Evolutionary conservation across 2,888 invertebrate species (phyloP).

Genomic region (Gandaritis pyraliata): DNA sequence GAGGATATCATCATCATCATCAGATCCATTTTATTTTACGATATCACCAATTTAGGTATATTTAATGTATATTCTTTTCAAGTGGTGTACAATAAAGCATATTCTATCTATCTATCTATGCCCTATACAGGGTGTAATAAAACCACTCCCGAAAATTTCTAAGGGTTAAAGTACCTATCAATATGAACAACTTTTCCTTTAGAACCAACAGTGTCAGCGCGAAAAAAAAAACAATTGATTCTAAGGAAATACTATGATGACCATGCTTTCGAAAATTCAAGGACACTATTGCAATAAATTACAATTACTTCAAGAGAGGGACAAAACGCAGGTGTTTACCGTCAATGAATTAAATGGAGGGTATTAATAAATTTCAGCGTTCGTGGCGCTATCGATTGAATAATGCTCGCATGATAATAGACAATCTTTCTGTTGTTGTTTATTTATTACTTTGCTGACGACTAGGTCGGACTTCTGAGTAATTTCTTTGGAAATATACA

Average conservation of each 20-base stretch:
- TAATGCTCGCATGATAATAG: not conserved
- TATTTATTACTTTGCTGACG: not conserved
- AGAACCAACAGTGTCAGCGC: no score
- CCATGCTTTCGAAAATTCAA: conserved; percentile 5
- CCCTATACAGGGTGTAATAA: no score
- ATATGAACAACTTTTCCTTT: no score
- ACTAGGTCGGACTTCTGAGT: not conserved
- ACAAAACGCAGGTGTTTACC: not conserved
- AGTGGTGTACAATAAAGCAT: no score
- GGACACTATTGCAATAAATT: conserved; percentile 1
- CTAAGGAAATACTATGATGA: not conserved
- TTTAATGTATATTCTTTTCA: no score
- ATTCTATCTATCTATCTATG: no score
- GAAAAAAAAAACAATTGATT: no score
- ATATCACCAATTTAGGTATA: no score
- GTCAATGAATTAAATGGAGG: not conserved
- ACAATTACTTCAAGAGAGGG: not conserved
- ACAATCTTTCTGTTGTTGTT: not conserved
- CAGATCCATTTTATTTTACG: no score
- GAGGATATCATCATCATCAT: no score
- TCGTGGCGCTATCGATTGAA: conserved; percentile 10
- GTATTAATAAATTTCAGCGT: conserved; percentile 6
- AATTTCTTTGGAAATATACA: not conserved
- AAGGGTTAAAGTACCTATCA: no score
- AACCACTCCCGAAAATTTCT: no score